These are phyloP conservation scores for Pangasius mekongensis DNA, from an alignment of 2,797 vertebrate species.

Conservation along the genomic window DNA sequence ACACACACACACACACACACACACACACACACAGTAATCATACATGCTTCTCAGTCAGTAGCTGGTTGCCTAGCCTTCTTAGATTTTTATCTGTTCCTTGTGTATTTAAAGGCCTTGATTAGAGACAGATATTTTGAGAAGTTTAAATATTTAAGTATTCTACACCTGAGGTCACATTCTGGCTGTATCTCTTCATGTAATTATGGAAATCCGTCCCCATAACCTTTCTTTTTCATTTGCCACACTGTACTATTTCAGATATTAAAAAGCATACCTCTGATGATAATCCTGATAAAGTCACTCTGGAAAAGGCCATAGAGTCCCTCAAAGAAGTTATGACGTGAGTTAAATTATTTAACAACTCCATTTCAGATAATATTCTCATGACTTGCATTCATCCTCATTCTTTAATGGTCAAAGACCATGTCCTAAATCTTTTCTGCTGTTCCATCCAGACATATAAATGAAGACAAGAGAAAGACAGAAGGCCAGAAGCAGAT, in stretches of 20 bases:
- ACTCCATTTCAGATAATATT: neutral
- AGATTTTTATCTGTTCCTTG: neutral
- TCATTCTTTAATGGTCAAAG: neutral
- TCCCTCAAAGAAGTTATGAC: constrained; percentile 98
- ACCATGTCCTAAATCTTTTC: constrained; percentile 19
- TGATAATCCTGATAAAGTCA: constrained; percentile 94
- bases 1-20: neutral
- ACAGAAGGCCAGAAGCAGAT: constrained; percentile 98
- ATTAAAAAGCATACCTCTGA: constrained; percentile 96
- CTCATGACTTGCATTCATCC: neutral
- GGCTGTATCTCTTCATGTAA: neutral
- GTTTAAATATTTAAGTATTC: neutral
- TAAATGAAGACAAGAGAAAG: constrained; percentile 99
- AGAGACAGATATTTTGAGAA: neutral
- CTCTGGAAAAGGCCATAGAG: constrained; percentile 92
- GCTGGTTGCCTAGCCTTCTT: neutral
- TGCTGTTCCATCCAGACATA: constrained; percentile 79
- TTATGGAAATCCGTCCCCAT: neutral
- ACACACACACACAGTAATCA: neutral
- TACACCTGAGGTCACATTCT: neutral
- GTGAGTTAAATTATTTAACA: constrained; percentile 76
- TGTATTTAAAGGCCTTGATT: neutral
- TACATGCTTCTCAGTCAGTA: neutral
- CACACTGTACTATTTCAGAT: constrained; percentile 72
- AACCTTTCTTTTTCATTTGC: constrained; percentile 21